Conservation (phyloP, 1,140 invertebrate species). For the Aleiodes sp. region DNA sequence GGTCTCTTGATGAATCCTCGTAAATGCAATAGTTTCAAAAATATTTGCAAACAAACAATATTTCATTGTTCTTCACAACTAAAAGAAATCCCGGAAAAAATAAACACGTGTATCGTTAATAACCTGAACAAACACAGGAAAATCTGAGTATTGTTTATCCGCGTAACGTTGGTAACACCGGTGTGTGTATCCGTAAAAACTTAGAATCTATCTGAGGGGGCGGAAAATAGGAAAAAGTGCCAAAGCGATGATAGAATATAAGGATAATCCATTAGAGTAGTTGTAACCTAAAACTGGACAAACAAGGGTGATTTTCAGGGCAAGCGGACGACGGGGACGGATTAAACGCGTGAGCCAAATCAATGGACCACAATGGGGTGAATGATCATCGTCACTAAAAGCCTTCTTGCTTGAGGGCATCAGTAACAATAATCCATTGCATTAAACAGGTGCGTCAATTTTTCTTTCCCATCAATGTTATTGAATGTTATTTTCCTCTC, state of each 20-base stretch:
- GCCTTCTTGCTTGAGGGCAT: conserved; percentile 15
- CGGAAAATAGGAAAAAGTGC: conserved; percentile 38
- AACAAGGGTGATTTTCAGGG: conserved; percentile 56
- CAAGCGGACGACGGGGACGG: conserved; percentile 27
- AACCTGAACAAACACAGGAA: conserved; percentile 56
- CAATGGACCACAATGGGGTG: conserved; percentile 23
- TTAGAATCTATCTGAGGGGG: conserved; percentile 5
- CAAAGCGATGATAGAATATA: conserved; percentile 48
- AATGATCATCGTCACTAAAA: conserved; percentile 28
- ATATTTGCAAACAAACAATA: too few relatives aligned
- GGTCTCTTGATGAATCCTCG: too few relatives aligned
- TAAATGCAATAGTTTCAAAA: too few relatives aligned
- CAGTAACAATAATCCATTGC: not conserved
- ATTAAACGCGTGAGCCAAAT: conserved; percentile 55
- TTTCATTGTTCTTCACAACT: not conserved
- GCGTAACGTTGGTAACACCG: conserved; percentile 19
- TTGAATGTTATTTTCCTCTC: too few relatives aligned
- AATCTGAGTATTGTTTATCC: conserved; percentile 58
- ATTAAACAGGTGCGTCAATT: conserved; percentile 26
- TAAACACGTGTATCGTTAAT: conserved; percentile 50
- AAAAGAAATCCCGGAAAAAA: conserved; percentile 39
- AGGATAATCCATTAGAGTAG: conserved; percentile 63
- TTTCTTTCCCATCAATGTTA: not conserved
- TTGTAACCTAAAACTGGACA: conserved; percentile 62
- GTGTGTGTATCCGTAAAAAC: conserved; percentile 37